Conservation (phyloP, 1,140 invertebrate species). For the Drosophila repletoides region DNA sequence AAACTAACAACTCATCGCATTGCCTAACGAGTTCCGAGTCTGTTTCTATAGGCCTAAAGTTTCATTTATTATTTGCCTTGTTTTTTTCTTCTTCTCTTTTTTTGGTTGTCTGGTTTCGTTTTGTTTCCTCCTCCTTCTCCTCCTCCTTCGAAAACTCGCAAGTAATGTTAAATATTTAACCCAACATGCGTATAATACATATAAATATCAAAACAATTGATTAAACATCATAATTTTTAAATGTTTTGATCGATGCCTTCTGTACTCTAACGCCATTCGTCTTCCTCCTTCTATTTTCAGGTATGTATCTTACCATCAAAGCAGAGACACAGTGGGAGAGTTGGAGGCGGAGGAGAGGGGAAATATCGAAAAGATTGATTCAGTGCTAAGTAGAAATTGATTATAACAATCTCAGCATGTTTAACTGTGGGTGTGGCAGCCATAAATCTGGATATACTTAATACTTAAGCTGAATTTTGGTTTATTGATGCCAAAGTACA, state of each 20-base stretch:
- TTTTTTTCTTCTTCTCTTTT: too few species aligned
- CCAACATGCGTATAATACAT: slow-evolving; percentile 9
- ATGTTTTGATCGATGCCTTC: slow-evolving; percentile 63
- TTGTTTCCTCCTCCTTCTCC: neutral
- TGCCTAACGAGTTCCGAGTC: slow-evolving; percentile 54
- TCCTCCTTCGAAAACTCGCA: slow-evolving; percentile 24
- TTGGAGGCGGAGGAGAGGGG: too few species aligned
- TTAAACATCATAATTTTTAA: slow-evolving; percentile 63
- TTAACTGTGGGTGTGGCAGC: slow-evolving; percentile 15
- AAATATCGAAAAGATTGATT: slow-evolving; percentile 41
- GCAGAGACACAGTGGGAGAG: neutral
- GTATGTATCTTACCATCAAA: slow-evolving; percentile 51
- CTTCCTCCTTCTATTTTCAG: slow-evolving; percentile 47
- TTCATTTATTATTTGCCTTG: slow-evolving; percentile 54
- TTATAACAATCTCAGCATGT: neutral
- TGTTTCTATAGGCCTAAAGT: slow-evolving; percentile 39
- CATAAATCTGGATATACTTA: too few species aligned
- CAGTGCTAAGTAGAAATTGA: slow-evolving; percentile 60
- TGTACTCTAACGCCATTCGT: slow-evolving; percentile 58
- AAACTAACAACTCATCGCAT: slow-evolving; percentile 63
- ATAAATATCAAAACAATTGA: slow-evolving; percentile 47
- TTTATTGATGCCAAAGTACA: too few species aligned
- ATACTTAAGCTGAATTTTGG: too few species aligned
- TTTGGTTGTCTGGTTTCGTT: slow-evolving; percentile 3
- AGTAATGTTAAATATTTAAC: slow-evolving; percentile 61